phyloP scores from a whole-genome alignment of 1,140 invertebrate species.

The Hetaerina americana region DNA sequence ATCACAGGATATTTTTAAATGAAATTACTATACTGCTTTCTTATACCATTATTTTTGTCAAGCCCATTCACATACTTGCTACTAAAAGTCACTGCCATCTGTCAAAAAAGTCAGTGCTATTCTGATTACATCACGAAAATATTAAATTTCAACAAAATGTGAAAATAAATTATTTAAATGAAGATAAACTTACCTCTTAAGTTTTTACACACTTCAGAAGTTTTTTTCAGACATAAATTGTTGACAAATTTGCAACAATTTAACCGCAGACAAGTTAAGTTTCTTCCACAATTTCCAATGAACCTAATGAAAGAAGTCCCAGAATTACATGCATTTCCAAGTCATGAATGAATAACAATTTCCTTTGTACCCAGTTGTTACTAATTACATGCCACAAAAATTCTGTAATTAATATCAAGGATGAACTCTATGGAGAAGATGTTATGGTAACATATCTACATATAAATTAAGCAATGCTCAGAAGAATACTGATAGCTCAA shows the following conservation, averaged over 20 bases:
- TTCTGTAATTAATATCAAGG: neutral
- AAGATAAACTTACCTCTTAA: conserved; percentile 49
- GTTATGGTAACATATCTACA: too few species aligned
- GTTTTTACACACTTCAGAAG: conserved; percentile 47
- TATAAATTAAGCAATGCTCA: too few species aligned
- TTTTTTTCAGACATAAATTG: conserved; percentile 41
- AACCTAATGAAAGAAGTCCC: conserved; percentile 47
- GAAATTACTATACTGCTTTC: too few species aligned
- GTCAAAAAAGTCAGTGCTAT: too few species aligned
- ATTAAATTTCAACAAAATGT: conserved; percentile 10
- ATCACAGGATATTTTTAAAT: too few species aligned
- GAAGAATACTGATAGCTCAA: too few species aligned
- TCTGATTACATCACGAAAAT: too few species aligned
- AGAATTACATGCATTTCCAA: too few species aligned
- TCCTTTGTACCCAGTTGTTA: neutral
- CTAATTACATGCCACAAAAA: neutral
- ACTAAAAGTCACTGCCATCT: too few species aligned
- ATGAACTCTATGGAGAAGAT: neutral
- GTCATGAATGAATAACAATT: neutral
- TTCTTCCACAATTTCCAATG: conserved; percentile 45
- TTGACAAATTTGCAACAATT: conserved; percentile 65
- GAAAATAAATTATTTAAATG: too few species aligned
- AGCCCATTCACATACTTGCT: too few species aligned
- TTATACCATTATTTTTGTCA: too few species aligned
- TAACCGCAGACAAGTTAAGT: conserved; percentile 53